Evolutionary conservation across 2,888 invertebrate species (phyloP).

Genomic region (Caenorhabditis imperialis): DNA sequence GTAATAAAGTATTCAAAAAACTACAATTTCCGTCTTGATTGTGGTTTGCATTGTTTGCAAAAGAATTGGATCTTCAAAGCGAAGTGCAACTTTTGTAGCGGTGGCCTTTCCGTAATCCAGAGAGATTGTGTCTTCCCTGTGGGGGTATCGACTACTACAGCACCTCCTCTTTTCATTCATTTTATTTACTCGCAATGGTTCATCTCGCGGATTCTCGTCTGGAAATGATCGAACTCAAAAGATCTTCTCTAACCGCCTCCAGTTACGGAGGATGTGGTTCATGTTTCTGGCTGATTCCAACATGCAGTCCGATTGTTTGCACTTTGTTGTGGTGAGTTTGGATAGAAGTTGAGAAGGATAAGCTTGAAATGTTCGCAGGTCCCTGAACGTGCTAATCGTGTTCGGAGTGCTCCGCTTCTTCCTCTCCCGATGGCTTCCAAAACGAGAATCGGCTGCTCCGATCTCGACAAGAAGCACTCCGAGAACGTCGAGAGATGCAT

Average conservation of each 20-base stretch:
- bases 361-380: too few species aligned
- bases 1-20: too few species aligned
- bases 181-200: too few species aligned
- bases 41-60: too few species aligned
- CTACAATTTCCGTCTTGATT: too few species aligned
- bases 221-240: neutral
- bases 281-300: slow-evolving; percentile 18
- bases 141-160: too few species aligned
- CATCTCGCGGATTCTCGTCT: too few species aligned
- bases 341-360: neutral
- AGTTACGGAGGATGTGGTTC: slow-evolving; percentile 7
- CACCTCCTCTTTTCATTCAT: too few species aligned
- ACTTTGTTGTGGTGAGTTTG: slow-evolving; percentile 23
- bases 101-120: too few species aligned
- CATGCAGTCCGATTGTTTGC: slow-evolving; percentile 17
- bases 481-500: slow-evolving; percentile 2
- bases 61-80: too few species aligned
- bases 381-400: slow-evolving; percentile 14
- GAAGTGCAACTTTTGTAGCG: slow-evolving; percentile 20
- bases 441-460: neutral
- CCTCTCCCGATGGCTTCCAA: slow-evolving; percentile 9
- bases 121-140: too few species aligned
- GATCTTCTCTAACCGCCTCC: neutral
- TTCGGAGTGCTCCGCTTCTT: slow-evolving; percentile 15
- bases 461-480: slow-evolving; percentile 2